These are phyloP conservation scores for Xiphophorus maculatus DNA, from an alignment of 2,113 vertebrate species.

Conservation along the genomic window DNA sequence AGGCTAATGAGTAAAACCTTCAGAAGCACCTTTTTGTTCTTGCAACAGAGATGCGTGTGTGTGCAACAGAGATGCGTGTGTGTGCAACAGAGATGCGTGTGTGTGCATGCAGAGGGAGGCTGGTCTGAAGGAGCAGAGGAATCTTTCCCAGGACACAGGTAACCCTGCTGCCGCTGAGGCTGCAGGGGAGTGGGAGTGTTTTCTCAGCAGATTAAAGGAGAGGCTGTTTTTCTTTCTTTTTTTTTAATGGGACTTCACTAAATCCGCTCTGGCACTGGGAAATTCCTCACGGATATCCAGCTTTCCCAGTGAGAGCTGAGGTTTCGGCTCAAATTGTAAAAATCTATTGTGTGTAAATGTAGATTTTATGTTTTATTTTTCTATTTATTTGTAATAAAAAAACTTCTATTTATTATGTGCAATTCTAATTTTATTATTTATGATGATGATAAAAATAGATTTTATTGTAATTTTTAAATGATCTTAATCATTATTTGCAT, in stretches of 20 bases:
- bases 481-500: too few relatives aligned
- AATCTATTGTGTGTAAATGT: too few relatives aligned
- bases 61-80: too few relatives aligned
- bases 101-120: background rate
- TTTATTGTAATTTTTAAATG: too few relatives aligned
- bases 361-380: too few relatives aligned
- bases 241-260: background rate
- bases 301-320: slow-evolving; percentile 10
- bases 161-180: slow-evolving; percentile 28
- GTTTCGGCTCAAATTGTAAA: background rate
- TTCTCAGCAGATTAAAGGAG: slow-evolving; percentile 38
- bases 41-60: too few relatives aligned
- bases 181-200: slow-evolving; percentile 45
- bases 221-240: slow-evolving; percentile 1
- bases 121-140: slow-evolving; percentile 21
- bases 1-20: background rate
- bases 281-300: slow-evolving; percentile 40
- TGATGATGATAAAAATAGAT: too few relatives aligned
- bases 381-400: too few relatives aligned
- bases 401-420: too few relatives aligned
- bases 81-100: background rate
- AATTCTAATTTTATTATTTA: too few relatives aligned
- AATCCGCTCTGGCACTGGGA: slow-evolving; percentile 15
- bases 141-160: slow-evolving; percentile 42
- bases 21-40: background rate